A percentile compares a stretch with the other conserved stretches of the same genome.
Evolutionary conservation across 2,113 vertebrate genomes (phyloP).

Genomic region (Chionodraco myersi): DNA sequence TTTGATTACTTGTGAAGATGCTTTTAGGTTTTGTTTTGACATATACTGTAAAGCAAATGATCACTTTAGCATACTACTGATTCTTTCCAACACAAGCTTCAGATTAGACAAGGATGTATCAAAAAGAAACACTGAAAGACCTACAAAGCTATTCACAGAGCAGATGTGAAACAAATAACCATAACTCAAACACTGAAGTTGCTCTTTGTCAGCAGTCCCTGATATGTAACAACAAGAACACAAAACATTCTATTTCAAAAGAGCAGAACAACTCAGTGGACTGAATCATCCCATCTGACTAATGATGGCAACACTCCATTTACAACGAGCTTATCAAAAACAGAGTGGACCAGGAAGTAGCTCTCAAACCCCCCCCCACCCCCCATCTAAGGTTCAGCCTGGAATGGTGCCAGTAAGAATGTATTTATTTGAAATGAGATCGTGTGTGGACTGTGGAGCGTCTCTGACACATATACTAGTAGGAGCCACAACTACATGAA

Average conservation of each 20-base stretch:
- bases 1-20: neutral
- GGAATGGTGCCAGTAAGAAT: neutral
- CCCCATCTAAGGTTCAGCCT: neutral
- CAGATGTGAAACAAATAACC: no score
- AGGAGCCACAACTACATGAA: neutral
- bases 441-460: neutral
- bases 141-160: no score
- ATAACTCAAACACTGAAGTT: neutral
- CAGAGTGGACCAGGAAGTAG: constrained; percentile 11
- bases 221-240: neutral
- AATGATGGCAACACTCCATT: constrained; percentile 2
- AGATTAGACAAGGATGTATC: neutral
- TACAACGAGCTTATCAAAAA: constrained; percentile 16
- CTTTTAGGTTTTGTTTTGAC: neutral
- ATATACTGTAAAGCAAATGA: neutral
- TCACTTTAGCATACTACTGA: neutral
- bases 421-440: neutral
- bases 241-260: no score
- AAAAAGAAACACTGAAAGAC: constrained; percentile 1
- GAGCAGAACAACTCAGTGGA: neutral
- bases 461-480: neutral
- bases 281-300: constrained; percentile 11
- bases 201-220: constrained; percentile 3
- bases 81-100: neutral
- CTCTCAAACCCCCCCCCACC: neutral